Evolutionary conservation across 2,113 vertebrate species (phyloP).

Genomic region (Hemiscyllium ocellatum): DNA sequence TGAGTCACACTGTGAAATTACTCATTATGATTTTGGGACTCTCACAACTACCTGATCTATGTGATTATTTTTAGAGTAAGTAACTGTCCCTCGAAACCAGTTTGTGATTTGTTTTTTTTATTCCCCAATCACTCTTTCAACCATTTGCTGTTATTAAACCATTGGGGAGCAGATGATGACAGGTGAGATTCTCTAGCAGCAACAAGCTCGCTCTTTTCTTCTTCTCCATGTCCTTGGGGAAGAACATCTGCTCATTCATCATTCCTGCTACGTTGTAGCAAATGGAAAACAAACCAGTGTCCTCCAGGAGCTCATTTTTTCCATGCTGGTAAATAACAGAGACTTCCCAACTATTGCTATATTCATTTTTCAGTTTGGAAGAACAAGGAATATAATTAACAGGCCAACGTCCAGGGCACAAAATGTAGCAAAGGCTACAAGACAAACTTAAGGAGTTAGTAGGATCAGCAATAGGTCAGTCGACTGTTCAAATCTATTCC

Average conservation of each 20-base stretch:
- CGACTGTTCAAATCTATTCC: background rate
- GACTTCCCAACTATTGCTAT: background rate
- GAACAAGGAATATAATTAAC: background rate
- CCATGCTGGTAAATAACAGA: background rate
- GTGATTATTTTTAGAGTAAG: background rate
- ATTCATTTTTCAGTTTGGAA: background rate
- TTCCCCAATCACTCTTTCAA: background rate
- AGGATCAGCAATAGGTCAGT: background rate
- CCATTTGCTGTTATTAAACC: background rate
- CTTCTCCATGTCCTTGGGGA: background rate
- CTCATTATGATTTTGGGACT: background rate
- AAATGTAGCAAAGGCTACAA: background rate
- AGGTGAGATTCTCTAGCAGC: background rate
- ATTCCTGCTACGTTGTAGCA: background rate
- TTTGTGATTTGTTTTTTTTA: background rate
- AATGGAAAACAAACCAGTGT: background rate
- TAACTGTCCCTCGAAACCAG: background rate
- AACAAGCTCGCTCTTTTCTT: background rate
- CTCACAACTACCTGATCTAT: background rate
- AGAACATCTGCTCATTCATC: background rate
- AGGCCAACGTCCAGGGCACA: background rate
- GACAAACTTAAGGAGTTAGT: background rate
- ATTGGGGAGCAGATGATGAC: background rate
- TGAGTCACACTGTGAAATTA: background rate
- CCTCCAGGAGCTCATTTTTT: background rate